phyloP scores from a whole-genome alignment of 2,113 vertebrate species.

The Collichthys lucidus region DNA sequence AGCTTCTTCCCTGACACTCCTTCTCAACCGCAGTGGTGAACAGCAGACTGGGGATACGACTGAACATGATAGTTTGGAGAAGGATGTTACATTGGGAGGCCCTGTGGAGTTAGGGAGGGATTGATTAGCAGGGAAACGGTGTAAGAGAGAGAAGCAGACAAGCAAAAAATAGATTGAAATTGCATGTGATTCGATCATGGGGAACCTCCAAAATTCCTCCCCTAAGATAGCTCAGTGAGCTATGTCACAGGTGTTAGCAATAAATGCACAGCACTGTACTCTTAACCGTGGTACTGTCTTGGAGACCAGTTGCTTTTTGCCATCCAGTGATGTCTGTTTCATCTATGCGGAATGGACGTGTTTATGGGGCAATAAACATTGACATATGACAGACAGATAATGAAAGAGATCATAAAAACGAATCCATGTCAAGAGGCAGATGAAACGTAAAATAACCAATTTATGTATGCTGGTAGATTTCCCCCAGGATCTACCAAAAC shows the following conservation, averaged over 20 bases:
- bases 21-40: conserved; percentile 6
- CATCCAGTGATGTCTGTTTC: conserved; percentile 30
- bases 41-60: conserved; percentile 12
- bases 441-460: conserved; percentile 69
- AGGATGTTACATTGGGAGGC: not conserved
- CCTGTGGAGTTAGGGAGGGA: not conserved
- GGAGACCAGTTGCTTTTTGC: conserved; percentile 9
- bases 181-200: conserved; percentile 2
- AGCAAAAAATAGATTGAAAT: not conserved
- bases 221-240: conserved; percentile 16
- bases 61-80: conserved; percentile 12
- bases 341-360: conserved; percentile 35
- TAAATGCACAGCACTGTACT: conserved; percentile 6
- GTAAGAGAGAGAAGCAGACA: not conserved
- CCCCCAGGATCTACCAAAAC: conserved; percentile 68
- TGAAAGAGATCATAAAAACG: conserved; percentile 74
- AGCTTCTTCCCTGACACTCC: conserved; percentile 1
- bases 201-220: not conserved
- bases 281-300: conserved; percentile 36
- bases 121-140: conserved; percentile 1
- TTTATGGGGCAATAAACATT: conserved; percentile 67
- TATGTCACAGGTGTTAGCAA: conserved; percentile 18
- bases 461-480: conserved; percentile 70
- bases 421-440: conserved; percentile 68
- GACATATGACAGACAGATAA: conserved; percentile 73